Conservation (phyloP, 2,797 vertebrate genomes). For the Gadopsis marmoratus region DNA sequence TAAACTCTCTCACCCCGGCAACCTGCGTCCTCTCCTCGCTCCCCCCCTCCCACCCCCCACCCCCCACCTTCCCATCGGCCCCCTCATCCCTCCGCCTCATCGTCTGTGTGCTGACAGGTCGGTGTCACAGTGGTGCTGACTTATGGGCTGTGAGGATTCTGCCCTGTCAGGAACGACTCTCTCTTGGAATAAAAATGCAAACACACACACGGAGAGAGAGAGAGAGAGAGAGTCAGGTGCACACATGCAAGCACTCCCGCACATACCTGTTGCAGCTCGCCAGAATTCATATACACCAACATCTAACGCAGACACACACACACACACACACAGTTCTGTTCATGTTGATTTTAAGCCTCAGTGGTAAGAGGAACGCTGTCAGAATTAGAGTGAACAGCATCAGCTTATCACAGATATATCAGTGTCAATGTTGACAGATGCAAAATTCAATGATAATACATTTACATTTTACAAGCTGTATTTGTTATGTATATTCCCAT, state of each 20-base stretch:
- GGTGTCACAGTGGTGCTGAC: conserved; percentile 89
- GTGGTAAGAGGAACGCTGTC: conserved; percentile 6
- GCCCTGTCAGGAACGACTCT: conserved; percentile 87
- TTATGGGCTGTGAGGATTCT: conserved; percentile 93
- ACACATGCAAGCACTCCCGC: conserved; percentile 55
- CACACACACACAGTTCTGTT: conserved; percentile 18
- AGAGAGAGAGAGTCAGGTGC: conserved; percentile 52
- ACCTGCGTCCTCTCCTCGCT: conserved; percentile 22
- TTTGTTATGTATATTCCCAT: neutral
- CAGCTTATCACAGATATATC: conserved; percentile 13
- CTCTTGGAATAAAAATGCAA: conserved; percentile 70
- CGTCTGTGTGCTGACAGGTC: conserved; percentile 89
- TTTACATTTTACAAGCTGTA: neutral
- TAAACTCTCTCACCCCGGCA: conserved; percentile 65
- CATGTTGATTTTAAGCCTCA: conserved; percentile 37
- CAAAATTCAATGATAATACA: neutral
- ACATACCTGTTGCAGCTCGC: conserved; percentile 69
- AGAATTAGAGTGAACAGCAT: neutral
- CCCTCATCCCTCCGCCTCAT: conserved; percentile 81
- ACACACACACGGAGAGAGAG: conserved; percentile 29
- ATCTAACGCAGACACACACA: conserved; percentile 26
- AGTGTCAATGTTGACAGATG: neutral
- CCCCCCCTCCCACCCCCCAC: conserved; percentile 63
- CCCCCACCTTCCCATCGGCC: conserved; percentile 67
- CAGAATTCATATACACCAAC: conserved; percentile 43